Evolutionary conservation across 1,140 invertebrate genomes (phyloP).

Genomic region (Cyphomyrmex costatus): DNA sequence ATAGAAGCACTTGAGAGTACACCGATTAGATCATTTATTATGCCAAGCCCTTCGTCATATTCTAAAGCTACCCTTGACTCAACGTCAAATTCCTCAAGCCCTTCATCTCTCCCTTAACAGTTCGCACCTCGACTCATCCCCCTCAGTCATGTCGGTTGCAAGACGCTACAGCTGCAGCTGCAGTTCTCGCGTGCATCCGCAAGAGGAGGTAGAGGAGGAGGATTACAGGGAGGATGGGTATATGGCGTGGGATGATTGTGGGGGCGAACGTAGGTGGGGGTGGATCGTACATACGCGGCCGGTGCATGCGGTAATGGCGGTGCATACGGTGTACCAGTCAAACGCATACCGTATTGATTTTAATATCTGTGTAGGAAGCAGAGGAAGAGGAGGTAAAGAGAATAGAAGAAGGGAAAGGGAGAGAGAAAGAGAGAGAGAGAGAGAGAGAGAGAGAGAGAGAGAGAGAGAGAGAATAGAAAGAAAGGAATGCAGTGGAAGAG

Average conservation of each 20-base stretch:
- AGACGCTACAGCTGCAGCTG: conserved; percentile 68
- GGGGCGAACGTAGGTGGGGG: conserved; percentile 25
- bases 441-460: no score
- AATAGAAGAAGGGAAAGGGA: not conserved
- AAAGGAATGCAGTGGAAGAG: conserved; percentile 13
- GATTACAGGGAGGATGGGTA: conserved; percentile 52
- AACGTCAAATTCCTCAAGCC: conserved; percentile 45
- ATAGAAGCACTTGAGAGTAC: not conserved
- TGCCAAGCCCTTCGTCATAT: conserved; percentile 34
- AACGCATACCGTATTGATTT: conserved; percentile 83
- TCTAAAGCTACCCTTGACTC: conserved; percentile 26
- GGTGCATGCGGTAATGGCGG: conserved; percentile 74
- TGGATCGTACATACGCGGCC: conserved; percentile 47
- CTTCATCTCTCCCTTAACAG: conserved; percentile 41
- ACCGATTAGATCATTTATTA: conserved; percentile 42
- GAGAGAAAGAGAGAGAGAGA: not conserved
- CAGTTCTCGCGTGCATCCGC: conserved; percentile 68
- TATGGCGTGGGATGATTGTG: conserved; percentile 22
- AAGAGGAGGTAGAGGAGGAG: conserved; percentile 31
- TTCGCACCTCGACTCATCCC: conserved; percentile 35
- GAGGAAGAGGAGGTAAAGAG: not conserved
- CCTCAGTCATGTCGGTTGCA: conserved; percentile 50
- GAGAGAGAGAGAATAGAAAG: not conserved
- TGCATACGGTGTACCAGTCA: conserved; percentile 79
- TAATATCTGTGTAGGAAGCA: conserved; percentile 76